Base-by-base conservation (phyloP, 2,113 vertebrate species). In the Acrocephalus kingi region DNA sequence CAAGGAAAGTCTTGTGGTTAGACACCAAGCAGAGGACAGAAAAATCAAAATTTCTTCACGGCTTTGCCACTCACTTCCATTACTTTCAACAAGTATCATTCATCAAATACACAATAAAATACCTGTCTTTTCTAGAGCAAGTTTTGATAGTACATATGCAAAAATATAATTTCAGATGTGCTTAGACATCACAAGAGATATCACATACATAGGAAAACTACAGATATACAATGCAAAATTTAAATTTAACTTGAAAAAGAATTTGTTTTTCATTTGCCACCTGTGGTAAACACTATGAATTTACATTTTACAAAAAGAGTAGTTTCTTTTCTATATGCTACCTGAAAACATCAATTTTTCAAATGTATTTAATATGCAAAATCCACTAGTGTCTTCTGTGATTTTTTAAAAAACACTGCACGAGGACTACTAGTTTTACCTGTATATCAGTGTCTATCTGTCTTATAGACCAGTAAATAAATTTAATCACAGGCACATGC, bases 401-500 rank as follows among this genome's bases (percentile, higher is more conserved):
- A 81, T 78, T 69, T 64, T 30, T 54, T 72, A 21, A 56, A 14
- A 24, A 46, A 2, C 6, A 67, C 24, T 55, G 16, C 51, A 83
- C 43, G 14, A 67, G 3, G 25, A 67, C 37, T 63, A 66, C 9
- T 77, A 72, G 7, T 37, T 52, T 96, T 97, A 99, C 99, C 98
- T 98, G 98, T 59, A 80, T 56, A 81, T 96, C 97, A 35, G 59
- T 96, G 74, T 99, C 98, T 58, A 99, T 92, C 39, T 98, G 98
- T 89, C 98, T 97, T 95, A 99, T 15, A 83, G 97, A 94, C 98
- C 98, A 98, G 94, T 99, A 98, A 93, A 98, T 98, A 94, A 98
- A 98, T 89, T 97, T 98, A 56, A 99, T 84, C 27, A 99, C 93
- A 55, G 98, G 96, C 28, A 98, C 28, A 2, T 98, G 98, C 31